phyloP scores from a whole-genome alignment of 1,140 invertebrate genomes.

The Monochamus saltuarius region DNA sequence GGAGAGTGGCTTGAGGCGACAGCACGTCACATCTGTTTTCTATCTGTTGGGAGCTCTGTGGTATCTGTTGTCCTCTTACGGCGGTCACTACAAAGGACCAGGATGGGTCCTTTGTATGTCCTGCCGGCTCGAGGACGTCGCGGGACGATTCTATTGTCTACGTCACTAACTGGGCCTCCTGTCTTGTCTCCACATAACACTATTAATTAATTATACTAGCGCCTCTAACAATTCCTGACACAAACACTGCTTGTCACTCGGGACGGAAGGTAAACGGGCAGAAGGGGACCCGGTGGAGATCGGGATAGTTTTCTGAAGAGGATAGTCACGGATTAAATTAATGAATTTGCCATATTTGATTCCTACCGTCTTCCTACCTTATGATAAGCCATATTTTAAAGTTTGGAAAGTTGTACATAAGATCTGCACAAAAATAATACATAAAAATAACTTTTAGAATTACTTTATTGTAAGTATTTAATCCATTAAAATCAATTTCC shows the following conservation, averaged over 20 bases:
- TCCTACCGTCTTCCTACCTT: no score
- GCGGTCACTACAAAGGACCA: constrained; percentile 19
- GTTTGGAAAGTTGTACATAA: no score
- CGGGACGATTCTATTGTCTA: constrained; percentile 15
- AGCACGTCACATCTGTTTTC: constrained; percentile 19
- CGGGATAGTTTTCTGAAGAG: no score
- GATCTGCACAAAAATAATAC: no score
- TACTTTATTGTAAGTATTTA: no score
- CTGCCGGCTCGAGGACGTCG: constrained; percentile 20
- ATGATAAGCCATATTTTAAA: no score
- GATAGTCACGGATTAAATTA: no score
- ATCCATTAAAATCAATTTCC: no score
- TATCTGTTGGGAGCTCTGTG: constrained; percentile 2
- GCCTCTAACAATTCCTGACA: constrained; percentile 26
- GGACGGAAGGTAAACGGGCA: not conserved
- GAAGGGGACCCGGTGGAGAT: no score
- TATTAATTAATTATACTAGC: constrained; percentile 30
- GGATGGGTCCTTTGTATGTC: constrained; percentile 29
- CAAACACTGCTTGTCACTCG: constrained; percentile 18
- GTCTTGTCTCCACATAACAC: constrained; percentile 26
- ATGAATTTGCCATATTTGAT: no score
- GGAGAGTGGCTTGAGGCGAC: constrained; percentile 18
- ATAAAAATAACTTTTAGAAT: no score
- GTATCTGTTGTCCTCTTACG: constrained; percentile 16
- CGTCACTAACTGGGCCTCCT: constrained; percentile 10